These are phyloP conservation scores for Globicephala melas DNA, from an alignment of 2,113 vertebrate species.

Conservation along the genomic window DNA sequence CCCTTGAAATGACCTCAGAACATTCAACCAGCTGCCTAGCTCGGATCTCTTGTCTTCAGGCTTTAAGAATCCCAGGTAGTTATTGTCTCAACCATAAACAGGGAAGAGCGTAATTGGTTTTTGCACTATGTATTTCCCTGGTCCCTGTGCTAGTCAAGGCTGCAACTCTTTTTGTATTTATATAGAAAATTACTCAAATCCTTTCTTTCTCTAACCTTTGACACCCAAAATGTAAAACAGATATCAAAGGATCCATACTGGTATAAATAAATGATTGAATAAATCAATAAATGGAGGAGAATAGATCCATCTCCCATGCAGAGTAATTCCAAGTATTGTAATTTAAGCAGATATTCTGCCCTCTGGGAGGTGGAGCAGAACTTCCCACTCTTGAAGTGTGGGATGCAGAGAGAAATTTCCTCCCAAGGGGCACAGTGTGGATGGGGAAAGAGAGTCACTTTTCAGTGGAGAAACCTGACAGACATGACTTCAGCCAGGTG, in stretches of 20 bases:
- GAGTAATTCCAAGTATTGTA: background rate
- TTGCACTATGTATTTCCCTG: background rate
- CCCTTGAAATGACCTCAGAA: background rate
- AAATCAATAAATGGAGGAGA: background rate
- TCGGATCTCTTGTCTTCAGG: background rate
- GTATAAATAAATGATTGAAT: background rate
- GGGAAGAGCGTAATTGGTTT: background rate
- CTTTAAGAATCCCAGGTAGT: background rate
- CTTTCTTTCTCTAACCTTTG: background rate
- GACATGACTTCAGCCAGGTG: background rate
- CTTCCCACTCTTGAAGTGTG: too few relatives aligned
- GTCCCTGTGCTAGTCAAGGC: background rate
- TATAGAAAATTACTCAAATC: background rate
- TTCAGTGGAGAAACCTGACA: background rate
- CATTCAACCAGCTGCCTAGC: background rate
- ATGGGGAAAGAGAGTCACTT: too few relatives aligned
- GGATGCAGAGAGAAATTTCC: background rate
- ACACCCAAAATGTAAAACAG: background rate
- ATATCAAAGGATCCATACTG: background rate
- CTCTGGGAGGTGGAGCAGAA: background rate
- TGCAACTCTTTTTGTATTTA: background rate
- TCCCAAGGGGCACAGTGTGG: background rate
- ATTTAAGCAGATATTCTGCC: background rate
- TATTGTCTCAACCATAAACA: background rate
- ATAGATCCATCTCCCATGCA: background rate